Percentiles rank a stretch among this genome's conserved stretches.
Evolutionary conservation across 92 coral and sea anemone species (phyloP).

Genomic region (Isaurus tuberculatus): DNA sequence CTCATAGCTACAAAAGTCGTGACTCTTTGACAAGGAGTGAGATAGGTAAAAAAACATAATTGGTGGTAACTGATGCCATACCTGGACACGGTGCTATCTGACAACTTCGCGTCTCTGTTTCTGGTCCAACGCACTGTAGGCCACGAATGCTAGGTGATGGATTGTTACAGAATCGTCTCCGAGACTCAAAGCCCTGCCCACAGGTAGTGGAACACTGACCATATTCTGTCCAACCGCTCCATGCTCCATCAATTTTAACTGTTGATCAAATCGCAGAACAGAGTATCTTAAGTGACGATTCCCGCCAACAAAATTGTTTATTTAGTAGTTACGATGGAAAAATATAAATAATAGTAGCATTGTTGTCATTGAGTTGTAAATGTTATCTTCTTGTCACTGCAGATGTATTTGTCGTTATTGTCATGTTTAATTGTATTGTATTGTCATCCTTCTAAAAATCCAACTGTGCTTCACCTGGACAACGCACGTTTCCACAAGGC

Average conservation of each 20-base stretch:
- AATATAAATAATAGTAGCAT: background rate
- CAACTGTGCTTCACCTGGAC: background rate
- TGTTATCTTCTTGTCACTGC: background rate
- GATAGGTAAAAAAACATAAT: background rate
- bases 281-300: too few species aligned
- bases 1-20: too few species aligned
- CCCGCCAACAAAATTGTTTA: too few species aligned
- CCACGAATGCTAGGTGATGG: background rate
- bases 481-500: slow-evolving; percentile 1
- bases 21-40: too few species aligned
- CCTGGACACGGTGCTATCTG: slow-evolving; percentile 10
- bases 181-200: background rate
- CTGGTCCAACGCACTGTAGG: background rate
- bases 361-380: background rate
- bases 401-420: too few species aligned
- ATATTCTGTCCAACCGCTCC: background rate
- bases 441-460: background rate
- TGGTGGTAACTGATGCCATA: background rate
- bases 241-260: background rate
- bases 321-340: background rate
- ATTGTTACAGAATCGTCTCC: slow-evolving; percentile 17
- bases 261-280: background rate
- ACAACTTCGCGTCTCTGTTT: background rate
- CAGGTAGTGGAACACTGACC: slow-evolving; percentile 2
- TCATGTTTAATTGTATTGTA: too few species aligned